Evolutionary conservation across 2,113 vertebrate species (phyloP), one percentile per base, ranked within the genome.

Genomic region (Rattus rattus): DNA sequence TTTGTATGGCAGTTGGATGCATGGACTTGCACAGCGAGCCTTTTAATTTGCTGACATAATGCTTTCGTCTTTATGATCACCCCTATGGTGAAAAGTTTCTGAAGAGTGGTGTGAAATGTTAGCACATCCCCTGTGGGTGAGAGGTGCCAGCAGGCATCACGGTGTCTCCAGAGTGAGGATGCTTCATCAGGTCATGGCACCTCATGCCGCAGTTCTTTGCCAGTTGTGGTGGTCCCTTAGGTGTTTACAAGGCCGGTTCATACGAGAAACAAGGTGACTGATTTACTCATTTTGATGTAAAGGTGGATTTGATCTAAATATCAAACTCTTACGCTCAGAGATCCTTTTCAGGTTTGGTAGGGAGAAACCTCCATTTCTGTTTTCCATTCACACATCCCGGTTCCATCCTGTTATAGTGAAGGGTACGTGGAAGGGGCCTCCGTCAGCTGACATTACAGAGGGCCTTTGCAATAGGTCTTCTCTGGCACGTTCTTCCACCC

Each of bases 41-140:
- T 54, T 90, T 19, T 73, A 87, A 54, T 83, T 92, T 92, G 28
- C 54, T 22, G 88, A 33, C 4, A 28, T 93, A 79, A 86, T 88
- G 28, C 28, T 86, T 65, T 67, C 1, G 16, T 10, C 11, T 20
- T 22, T 22, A 22, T n/a, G 79, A 12, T 11, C 36, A 85, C 77
- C 91, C 30, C 14, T 65, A 56, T 79, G 70, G 26, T 89, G 72
- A 87, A 72, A 26, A 16, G 5, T 54, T 90, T 67, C 86, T 77
- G 61, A 88, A 65, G 47, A 47, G 10, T 52, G 47, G 39, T 63
- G 52, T 81, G 30, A 39, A 88, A 28, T 72, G 20, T 2, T 52
- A 61, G 63, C 54, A 54, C 14, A 19, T 14, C 24, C 77, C 14
- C 12, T 49, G 49, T 47, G 22, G 9, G 2, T 26, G 39, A 81